phyloP scores from a whole-genome alignment of 2,113 vertebrate species.

The Meleagris gallopavo region DNA sequence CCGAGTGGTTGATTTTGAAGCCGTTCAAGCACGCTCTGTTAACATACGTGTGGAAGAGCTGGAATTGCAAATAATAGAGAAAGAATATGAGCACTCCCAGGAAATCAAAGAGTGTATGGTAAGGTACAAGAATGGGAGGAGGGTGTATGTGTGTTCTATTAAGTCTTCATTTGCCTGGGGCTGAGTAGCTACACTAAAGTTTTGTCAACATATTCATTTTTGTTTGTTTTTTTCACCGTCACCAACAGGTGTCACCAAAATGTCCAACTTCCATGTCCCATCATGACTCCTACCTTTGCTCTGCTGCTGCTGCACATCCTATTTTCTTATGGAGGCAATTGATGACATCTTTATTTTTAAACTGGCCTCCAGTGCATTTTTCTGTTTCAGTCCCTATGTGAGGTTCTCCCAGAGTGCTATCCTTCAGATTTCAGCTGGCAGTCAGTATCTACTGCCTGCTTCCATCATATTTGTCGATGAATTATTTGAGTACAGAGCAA shows the following conservation, averaged over 20 bases:
- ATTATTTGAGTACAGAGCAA: background rate
- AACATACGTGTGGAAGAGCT: slow-evolving; percentile 86
- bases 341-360: background rate
- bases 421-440: background rate
- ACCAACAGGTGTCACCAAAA: background rate
- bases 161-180: background rate
- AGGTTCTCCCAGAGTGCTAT: background rate
- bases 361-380: background rate
- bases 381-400: background rate
- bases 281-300: background rate
- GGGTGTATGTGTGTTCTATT: accelerated
- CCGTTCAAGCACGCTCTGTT: slow-evolving; percentile 84
- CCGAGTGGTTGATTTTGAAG: slow-evolving; percentile 86
- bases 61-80: slow-evolving; percentile 80
- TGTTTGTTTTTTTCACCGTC: background rate
- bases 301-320: background rate
- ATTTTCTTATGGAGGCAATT: background rate
- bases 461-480: background rate
- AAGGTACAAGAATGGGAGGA: slow-evolving; percentile 9
- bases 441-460: background rate
- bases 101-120: slow-evolving; percentile 88
- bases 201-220: background rate
- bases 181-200: background rate
- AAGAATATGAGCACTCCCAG: slow-evolving; percentile 70
- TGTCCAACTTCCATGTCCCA: background rate